Percentiles rank a stretch among this genome's conserved stretches.
Evolutionary conservation across 2,797 vertebrate species (phyloP).

Genomic region (Brachyrhaphis roseni): DNA sequence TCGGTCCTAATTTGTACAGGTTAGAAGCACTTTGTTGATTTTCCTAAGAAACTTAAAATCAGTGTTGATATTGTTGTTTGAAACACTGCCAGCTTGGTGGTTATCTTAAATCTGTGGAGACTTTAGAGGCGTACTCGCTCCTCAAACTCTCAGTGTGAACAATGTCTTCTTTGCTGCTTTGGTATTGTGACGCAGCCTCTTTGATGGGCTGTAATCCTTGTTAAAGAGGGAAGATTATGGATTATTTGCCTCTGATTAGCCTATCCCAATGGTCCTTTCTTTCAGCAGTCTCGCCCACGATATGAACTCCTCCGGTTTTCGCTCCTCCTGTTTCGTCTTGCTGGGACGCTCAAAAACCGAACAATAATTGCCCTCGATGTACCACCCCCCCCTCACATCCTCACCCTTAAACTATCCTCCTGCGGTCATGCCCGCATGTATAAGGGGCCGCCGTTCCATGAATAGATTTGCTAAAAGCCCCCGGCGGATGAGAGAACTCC

Average conservation of each 20-base stretch:
- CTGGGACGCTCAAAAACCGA: constrained; percentile 55
- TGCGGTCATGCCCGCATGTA: constrained; percentile 81
- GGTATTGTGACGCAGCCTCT: constrained; percentile 71
- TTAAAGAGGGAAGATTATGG: constrained; percentile 83
- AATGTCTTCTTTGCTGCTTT: constrained; percentile 71
- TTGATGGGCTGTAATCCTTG: constrained; percentile 78
- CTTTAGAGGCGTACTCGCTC: constrained; percentile 41
- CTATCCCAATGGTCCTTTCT: constrained; percentile 82
- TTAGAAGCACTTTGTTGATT: background rate
- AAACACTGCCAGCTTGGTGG: background rate
- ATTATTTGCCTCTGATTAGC: constrained; percentile 80
- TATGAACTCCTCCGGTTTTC: constrained; percentile 49
- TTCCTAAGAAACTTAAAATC: background rate
- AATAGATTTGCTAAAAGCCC: constrained; percentile 94
- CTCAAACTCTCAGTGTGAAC: constrained; percentile 71
- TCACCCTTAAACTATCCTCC: constrained; percentile 56
- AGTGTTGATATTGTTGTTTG: background rate
- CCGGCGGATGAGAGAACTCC: constrained; percentile 87
- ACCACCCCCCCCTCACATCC: constrained; percentile 65
- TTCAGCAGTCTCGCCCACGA: constrained; percentile 49
- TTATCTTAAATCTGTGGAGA: background rate
- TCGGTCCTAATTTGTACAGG: background rate
- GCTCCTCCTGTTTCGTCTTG: constrained; percentile 58
- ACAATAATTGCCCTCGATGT: constrained; percentile 73
- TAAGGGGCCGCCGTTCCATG: constrained; percentile 81